phyloP scores from a whole-genome alignment of 1,140 invertebrate genomes.

The Monomorium pharaonis region DNA sequence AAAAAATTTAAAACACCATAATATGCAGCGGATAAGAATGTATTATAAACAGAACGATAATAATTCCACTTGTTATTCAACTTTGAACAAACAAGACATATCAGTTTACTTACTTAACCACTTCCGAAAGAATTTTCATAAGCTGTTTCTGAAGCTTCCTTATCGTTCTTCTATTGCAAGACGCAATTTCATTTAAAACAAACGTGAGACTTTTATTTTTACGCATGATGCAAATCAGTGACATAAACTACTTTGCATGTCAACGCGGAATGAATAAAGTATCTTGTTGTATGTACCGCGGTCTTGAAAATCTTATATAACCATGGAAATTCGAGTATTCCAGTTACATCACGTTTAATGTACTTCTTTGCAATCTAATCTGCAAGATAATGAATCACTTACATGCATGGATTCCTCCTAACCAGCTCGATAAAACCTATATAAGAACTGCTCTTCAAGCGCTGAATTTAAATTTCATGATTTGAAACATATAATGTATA shows the following conservation, averaged over 20 bases:
- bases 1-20: not conserved
- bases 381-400: not conserved
- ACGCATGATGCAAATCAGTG: not conserved
- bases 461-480: not conserved
- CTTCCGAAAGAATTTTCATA: not conserved
- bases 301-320: constrained; percentile 40
- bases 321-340: not conserved
- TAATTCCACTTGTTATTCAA: not conserved
- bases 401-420: not conserved
- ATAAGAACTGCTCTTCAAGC: not conserved
- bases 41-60: not conserved
- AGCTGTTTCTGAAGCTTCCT: not conserved
- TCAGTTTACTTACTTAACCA: not conserved
- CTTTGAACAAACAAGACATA: not conserved
- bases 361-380: not conserved
- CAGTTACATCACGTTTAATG: constrained; percentile 8
- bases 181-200: not conserved
- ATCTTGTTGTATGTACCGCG: not conserved
- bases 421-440: not conserved
- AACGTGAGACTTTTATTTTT: not conserved
- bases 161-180: not conserved
- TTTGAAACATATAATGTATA: not conserved
- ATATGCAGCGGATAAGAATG: not conserved
- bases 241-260: constrained; percentile 45
- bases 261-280: constrained; percentile 3